Base-by-base conservation (phyloP, 2,797 vertebrate species). In the Emydoidea blandingii region DNA sequence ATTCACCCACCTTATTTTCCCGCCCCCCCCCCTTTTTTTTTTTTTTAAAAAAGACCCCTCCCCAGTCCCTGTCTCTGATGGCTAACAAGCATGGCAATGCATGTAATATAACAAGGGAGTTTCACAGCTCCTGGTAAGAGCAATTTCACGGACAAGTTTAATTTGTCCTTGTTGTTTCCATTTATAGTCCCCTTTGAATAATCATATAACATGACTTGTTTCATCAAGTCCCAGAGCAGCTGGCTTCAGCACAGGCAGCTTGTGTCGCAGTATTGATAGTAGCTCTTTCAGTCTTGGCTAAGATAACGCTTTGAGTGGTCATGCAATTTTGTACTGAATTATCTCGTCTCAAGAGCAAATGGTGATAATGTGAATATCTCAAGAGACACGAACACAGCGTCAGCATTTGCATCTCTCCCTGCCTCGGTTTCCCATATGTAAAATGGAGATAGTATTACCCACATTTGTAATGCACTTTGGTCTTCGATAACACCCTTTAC, bases 331-430 rank as follows among this genome's bases (percentile, higher is more conserved):
- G 14, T 27, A 78, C 25, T 47, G 44, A 31, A 49, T 29, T 78
- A 16, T 78, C 74, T 78, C 5, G 27, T 49, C 74, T 78, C 74
- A 78, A 29, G 27, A 78, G 74, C 54, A 49, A 25, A 14, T 23
- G 34, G 57, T 0, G 7, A 21, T 59, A 59, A 6, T 0, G 5
- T 31, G 79, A 5, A 0, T 2, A 12, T 11, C 81, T 76, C 0
- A 14, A 62, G 52, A 86, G 68, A 88, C 74, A 47, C 27, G 80
- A 81, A 84, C 9, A 18, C 54, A n/a, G 8, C 25, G 4, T n/a
- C 4, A 52, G 3, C 5, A 52, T 1, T 2, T 37, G 11, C 4
- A 44, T 50, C 76, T 41, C 74, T 90, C 7, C 29, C 6, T 25
- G 81, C 21, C 57, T 94, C 81, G 57, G 49, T 68, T 92, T 83